Percentiles rank a stretch among this genome's conserved stretches.
phyloP scores from a whole-genome alignment of 2,888 invertebrate species.

The Linyphia triangularis region DNA sequence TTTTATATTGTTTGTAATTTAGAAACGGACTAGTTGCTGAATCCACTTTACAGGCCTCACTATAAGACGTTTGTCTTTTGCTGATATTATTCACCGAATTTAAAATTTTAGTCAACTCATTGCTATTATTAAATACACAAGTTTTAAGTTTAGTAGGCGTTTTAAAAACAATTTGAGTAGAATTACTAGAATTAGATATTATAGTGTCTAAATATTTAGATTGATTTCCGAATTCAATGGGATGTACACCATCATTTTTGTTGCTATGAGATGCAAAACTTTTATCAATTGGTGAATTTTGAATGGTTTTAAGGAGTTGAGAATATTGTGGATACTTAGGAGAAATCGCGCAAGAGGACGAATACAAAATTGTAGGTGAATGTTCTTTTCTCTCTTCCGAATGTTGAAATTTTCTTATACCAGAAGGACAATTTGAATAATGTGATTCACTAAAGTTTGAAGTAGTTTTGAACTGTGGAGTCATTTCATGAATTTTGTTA shows the following conservation, averaged over 20 bases:
- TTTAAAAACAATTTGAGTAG: too few relatives aligned
- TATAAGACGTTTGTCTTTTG: neutral
- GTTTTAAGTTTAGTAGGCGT: too few relatives aligned
- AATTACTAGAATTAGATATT: neutral
- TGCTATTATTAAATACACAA: too few relatives aligned
- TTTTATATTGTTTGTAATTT: neutral
- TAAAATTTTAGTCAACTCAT: neutral
- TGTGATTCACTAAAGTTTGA: neutral
- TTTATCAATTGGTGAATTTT: neutral
- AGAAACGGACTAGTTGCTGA: constrained; percentile 38
- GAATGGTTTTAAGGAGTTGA: neutral
- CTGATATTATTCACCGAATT: too few relatives aligned
- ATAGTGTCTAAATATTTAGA: neutral
- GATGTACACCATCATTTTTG: neutral
- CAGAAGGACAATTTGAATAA: neutral
- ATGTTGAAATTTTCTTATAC: neutral
- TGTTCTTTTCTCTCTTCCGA: neutral
- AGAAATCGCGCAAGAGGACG: neutral
- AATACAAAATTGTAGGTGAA: neutral
- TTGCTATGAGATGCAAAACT: neutral
- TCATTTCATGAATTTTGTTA: neutral
- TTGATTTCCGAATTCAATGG: neutral
- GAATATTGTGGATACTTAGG: neutral
- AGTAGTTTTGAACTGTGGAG: neutral
- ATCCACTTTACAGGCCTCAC: neutral